Base-by-base conservation (phyloP, 2,797 vertebrate genomes). In the Hoplostethus atlanticus region DNA sequence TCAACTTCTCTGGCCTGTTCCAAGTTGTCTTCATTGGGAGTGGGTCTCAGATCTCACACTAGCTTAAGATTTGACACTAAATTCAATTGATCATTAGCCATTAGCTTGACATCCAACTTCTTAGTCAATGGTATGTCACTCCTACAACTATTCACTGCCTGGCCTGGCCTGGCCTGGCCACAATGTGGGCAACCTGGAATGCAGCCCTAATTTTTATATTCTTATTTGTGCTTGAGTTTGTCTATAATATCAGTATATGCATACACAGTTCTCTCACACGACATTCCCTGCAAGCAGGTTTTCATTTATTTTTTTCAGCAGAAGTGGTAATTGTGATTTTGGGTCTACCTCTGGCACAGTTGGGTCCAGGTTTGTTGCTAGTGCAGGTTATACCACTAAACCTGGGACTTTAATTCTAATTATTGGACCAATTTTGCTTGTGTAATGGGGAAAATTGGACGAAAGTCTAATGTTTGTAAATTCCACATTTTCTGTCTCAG, bases 1-100 rank as follows among this genome's bases (percentile, higher is more conserved):
- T 42, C 16, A 30, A 21, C 10, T 46, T 25, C 28, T 16, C 12
- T 6, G 44, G 11, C 3, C 31, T 55, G 16, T 5, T 36, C 10
- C 5, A 44, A 28, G 12, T 71, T 75, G 5, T 70, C 15, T 57
- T 42, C 3, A 48, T 25, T 69, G 9, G 16, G 71, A 80, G 64
- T 4, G 44, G 68, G 28, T 50, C 0, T 2, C 15, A 64, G 4
- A 50, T 68, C 4, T 73, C 30, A 12, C 21, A 31, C 7, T 47
- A 65, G 10, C n/a, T 58, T 7, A 21, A 36, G 3, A 52, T 70
- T 48, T 68, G 10, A 30, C 5, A 38, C 2, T 44, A 12, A 30
- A 3, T 0, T 16, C 5, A 67, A 38, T 47, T 25, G 21, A 59
- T 60, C n/a, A 21, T 63, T n/a, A 4, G 21, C 12, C 0, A 16